Conservation (phyloP, 2,888 invertebrate species). For the Dysmachus trigonus region DNA sequence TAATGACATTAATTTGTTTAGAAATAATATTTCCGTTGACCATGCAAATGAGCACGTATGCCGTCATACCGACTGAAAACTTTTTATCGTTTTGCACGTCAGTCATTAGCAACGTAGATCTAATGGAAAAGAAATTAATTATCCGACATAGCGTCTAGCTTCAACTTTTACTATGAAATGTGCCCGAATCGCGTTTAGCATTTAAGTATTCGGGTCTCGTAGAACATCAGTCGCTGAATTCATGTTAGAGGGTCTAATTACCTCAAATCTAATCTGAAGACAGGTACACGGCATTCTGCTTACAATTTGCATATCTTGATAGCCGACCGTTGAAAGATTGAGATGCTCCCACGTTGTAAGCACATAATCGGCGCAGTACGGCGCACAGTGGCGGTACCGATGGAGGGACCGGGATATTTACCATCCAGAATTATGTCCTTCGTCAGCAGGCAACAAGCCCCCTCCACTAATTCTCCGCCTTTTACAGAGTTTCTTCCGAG, state of each 20-base stretch:
- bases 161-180: background rate
- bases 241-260: constrained; percentile 25
- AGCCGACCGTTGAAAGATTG: constrained; percentile 35
- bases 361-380: constrained; percentile 17
- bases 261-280: constrained; percentile 31
- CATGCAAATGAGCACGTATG: background rate
- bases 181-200: background rate
- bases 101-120: background rate
- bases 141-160: background rate
- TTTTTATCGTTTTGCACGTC: background rate
- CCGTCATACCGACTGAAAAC: background rate
- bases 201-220: background rate
- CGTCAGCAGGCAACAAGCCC: background rate
- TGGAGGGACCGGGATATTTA: background rate
- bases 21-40: background rate
- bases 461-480: background rate
- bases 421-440: background rate
- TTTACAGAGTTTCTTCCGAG: background rate
- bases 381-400: background rate
- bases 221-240: background rate
- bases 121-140: background rate
- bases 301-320: constrained; percentile 40
- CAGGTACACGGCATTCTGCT: constrained; percentile 6
- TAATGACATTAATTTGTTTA: background rate
- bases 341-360: constrained; percentile 19